Evolutionary conservation across 2,797 vertebrate species (phyloP), one percentile per base, ranked within the genome.

Genomic region (Hypotaenidia philippensis): DNA sequence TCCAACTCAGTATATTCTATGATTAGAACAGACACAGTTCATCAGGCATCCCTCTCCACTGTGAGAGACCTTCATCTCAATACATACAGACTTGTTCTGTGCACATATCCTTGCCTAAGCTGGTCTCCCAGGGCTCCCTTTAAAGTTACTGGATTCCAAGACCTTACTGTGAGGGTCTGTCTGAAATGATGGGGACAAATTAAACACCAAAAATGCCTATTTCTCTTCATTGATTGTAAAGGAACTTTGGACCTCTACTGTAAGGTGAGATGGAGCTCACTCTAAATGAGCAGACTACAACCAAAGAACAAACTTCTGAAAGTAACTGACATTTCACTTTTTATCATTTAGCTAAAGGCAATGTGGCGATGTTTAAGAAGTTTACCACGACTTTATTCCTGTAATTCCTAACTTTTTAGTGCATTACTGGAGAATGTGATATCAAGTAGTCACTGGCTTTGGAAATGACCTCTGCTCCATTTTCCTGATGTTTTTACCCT

Each of bases 401-500:
- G 4, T 19, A 55, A 6, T 65, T 83, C 11, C 9, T 69, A 8
- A 16, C 10, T 47, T 83, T 56, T 81, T 21, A 69, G 27, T 68
- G 21, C 17, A 9, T 74, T 17, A 31, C 29, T 56, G 23, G n/a
- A 50, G 22, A 56, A 60, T 23, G 14, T 52, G 18, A 26, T 32
- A 2, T 53, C 17, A 56, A 14, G 10, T 78, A 69, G 26, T 57
- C 31, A 40, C 3, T 53, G 52, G 25, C 32, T 68, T 31, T 17
- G 6, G 38, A 76, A 93, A 72, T 61, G 6, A 61, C 6, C 5
- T 63, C 16, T 60, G 21, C 25, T 90, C 26, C 26, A 8, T 86
- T 85, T 90, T 86, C 21, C 20, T 86, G 12, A 3, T 80, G 11
- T 32, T 89, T 89, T 91, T 86, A 44, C 15, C 6, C 23, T 68